Percentiles rank a stretch among this genome's conserved stretches.
These are phyloP conservation scores for Desmophyllum pertusum DNA, from an alignment of 92 coral and sea anemone species.

Conservation along the genomic window DNA sequence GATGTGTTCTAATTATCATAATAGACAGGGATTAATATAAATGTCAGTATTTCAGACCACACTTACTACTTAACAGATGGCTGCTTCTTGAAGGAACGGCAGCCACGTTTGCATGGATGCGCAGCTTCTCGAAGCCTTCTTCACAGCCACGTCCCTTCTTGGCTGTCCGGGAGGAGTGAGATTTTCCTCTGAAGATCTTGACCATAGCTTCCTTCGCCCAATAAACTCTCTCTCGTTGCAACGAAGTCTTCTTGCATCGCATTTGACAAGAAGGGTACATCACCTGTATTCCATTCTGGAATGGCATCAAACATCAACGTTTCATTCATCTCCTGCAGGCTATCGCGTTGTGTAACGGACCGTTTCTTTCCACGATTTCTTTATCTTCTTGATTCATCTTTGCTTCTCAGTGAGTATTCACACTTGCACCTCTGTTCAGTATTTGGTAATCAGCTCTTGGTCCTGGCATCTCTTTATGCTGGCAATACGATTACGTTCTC, in stretches of 20 bases:
- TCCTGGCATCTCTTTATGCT: conserved; percentile 14
- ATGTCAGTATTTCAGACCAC: not conserved
- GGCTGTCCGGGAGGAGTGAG: conserved; percentile 2
- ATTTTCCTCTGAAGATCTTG: conserved; percentile 9
- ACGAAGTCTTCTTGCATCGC: not conserved
- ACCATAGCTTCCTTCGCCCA: conserved; percentile 10
- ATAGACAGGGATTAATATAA: no score
- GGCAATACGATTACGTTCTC: conserved; percentile 23
- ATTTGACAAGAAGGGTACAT: conserved; percentile 27
- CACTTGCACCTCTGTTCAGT: conserved; percentile 22
- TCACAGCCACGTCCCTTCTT: conserved; percentile 23
- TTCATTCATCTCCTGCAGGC: not conserved
- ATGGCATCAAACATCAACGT: conserved; percentile 22
- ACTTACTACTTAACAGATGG: conserved; percentile 26
- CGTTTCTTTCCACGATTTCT: not conserved
- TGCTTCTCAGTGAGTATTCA: conserved; percentile 18
- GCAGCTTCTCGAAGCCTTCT: conserved; percentile 15
- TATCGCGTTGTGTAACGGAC: not conserved
- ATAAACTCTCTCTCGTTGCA: not conserved
- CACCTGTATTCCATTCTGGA: conserved; percentile 25
- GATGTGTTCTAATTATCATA: no score
- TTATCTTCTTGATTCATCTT: conserved; percentile 5
- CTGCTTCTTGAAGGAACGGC: conserved; percentile 33
- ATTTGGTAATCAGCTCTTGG: conserved; percentile 7
- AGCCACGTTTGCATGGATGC: conserved; percentile 7